These are phyloP conservation scores for Burhinus bistriatus DNA, from an alignment of 2,113 vertebrate genomes.

Conservation along the genomic window DNA sequence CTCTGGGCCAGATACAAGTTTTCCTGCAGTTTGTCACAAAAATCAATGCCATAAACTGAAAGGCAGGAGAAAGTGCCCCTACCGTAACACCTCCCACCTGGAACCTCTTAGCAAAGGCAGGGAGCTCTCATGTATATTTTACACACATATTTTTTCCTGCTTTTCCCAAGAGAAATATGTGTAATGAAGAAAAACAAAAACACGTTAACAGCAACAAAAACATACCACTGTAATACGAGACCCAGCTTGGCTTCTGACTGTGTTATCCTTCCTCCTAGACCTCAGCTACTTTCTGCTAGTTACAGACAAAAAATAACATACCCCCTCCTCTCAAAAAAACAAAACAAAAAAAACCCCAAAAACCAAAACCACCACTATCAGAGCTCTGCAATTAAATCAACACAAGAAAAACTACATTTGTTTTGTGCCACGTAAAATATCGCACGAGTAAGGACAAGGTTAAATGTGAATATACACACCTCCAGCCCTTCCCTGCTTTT, in stretches of 20 bases:
- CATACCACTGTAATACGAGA: constrained; percentile 37
- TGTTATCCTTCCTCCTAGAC: constrained; percentile 32
- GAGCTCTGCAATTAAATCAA: background rate
- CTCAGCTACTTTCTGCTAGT: constrained; percentile 28
- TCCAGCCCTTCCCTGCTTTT: background rate
- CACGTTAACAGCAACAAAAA: constrained; percentile 58
- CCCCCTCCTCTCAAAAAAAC: background rate
- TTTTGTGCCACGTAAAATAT: background rate
- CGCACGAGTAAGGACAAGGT: background rate
- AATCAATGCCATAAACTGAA: background rate
- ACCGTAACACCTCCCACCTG: background rate
- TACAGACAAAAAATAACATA: background rate
- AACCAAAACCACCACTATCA: background rate
- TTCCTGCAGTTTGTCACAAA: background rate
- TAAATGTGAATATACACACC: rapidly evolving
- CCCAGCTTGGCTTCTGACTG: constrained; percentile 1
- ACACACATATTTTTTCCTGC: constrained; percentile 7
- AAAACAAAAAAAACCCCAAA: background rate
- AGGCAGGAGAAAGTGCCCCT: background rate
- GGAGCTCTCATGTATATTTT: constrained; percentile 3
- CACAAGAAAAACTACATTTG: background rate
- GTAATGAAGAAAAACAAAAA: constrained; percentile 62
- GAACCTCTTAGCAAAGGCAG: constrained; percentile 26
- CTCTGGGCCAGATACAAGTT: background rate
- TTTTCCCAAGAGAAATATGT: constrained; percentile 51